Base-by-base conservation (phyloP, 2,113 vertebrate genomes). In the Monopterus albus region DNA sequence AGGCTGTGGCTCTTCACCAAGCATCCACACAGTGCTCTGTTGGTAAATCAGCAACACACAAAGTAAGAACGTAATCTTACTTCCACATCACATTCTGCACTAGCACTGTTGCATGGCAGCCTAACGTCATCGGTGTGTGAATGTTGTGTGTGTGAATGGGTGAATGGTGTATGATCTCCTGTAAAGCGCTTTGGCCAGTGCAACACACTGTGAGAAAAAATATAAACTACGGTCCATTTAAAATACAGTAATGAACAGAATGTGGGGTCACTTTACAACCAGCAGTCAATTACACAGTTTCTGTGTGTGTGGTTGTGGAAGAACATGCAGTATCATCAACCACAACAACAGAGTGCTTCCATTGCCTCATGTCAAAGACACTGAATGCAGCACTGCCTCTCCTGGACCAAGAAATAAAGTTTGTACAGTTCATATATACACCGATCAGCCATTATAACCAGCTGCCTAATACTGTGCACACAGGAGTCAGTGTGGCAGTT, bases 261-360 rank as follows among this genome's bases (percentile, higher is more conserved):
- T 14, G 1, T 2, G 28, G 36, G 66, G 62, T 72, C 70, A 33
- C 56, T 75, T 72, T 69, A 79, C 52, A 40, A 40, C 10, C 35
- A 10, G 26, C 35, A 49, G 45, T 20, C 53, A 71, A 56, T 66
- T 26, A 46, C 62, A n/a, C 36, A 0, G 18, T 26, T 46, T 49
- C n/a, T 38, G 58, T 29, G 39, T 15, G 50, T 29, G 13, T 3
- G 26, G 35, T 1, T 4, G 21, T 42, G 57, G 38, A 60, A 61
- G 28, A 31, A 50, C 8, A 39, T 45, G 20, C 4, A 29, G 4
- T 9, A 35, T 23, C 36, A 47, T 21, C 63, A 68, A 31, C 39
- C 45, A 49, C 42, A 50, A 25, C 26, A 42, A 33, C 55, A 40
- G 29, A 17, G 10, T 4, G 1, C 21, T 4, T 18, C 8, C 12